phyloP scores from a whole-genome alignment of 2,888 invertebrate species.

The Creontiades dilutus region DNA sequence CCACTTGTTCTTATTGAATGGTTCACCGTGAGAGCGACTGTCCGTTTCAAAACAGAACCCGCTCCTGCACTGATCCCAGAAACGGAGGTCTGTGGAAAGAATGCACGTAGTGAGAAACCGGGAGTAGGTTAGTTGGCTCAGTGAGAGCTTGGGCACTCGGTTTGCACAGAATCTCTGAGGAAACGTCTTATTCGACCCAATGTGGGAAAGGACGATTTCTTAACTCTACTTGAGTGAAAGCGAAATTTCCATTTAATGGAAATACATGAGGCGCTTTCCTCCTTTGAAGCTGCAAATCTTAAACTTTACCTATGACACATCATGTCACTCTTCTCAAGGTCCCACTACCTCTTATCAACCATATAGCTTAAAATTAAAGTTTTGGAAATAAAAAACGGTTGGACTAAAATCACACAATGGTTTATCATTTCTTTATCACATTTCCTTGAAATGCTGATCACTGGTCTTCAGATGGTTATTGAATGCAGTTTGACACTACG shows the following conservation, averaged over 20 bases:
- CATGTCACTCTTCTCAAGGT: no score
- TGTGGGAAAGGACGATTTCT: conserved; percentile 17
- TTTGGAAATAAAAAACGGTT: no score
- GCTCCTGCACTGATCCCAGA: conserved; percentile 49
- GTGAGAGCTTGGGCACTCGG: conserved; percentile 49
- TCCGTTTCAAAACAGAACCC: conserved; percentile 45
- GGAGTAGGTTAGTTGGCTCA: conserved; percentile 70
- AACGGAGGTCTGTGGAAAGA: conserved; percentile 61
- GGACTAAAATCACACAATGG: no score
- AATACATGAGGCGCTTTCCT: not conserved
- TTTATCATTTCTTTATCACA: no score
- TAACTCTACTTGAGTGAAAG: not conserved
- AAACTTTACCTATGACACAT: no score
- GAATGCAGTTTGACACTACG: no score
- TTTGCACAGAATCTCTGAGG: conserved; percentile 61
- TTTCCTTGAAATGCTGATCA: no score
- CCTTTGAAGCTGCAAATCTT: not conserved
- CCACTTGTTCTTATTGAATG: not conserved
- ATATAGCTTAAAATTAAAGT: no score
- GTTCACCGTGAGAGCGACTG: conserved; percentile 20
- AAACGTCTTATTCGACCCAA: conserved; percentile 2
- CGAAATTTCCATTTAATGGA: no score
- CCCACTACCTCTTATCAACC: no score
- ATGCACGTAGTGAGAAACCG: conserved; percentile 67
- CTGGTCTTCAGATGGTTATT: no score